Evolutionary conservation across 2,888 invertebrate species (phyloP).

Genomic region (Meghimatium bilineatum): DNA sequence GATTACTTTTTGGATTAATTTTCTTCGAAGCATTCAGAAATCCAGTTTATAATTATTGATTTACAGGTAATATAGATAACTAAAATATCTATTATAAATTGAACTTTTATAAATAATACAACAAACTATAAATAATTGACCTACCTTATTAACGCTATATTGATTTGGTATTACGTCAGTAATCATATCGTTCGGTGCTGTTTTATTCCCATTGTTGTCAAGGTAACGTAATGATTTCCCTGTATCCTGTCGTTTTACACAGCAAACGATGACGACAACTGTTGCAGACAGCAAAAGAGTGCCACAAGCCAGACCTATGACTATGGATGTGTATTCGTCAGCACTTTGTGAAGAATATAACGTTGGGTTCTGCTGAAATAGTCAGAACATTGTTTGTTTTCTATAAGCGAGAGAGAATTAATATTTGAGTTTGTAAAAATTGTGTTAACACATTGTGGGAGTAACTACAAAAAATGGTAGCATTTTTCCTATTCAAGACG

Average conservation of each 20-base stretch:
- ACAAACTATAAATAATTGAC: neutral
- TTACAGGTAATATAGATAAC: too few relatives aligned
- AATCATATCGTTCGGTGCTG: neutral
- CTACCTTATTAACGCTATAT: neutral
- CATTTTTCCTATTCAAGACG: too few relatives aligned
- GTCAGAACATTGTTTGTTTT: too few relatives aligned
- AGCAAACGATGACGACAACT: constrained; percentile 42
- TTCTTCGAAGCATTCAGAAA: too few relatives aligned
- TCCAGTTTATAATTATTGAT: too few relatives aligned
- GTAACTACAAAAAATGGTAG: too few relatives aligned
- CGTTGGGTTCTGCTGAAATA: constrained; percentile 38
- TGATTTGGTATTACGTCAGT: neutral
- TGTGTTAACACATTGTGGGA: too few relatives aligned
- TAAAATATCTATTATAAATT: too few relatives aligned
- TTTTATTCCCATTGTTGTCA: constrained; percentile 25
- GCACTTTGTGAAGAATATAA: constrained; percentile 8
- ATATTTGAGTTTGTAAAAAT: too few relatives aligned
- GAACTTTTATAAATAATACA: too few relatives aligned
- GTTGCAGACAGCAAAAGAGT: constrained; percentile 48
- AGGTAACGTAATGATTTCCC: constrained; percentile 41
- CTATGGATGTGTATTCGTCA: constrained; percentile 57
- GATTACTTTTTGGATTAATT: too few relatives aligned
- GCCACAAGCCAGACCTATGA: constrained; percentile 65
- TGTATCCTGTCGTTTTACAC: constrained; percentile 36
- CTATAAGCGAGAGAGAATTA: too few relatives aligned